Evolutionary conservation across 1,140 invertebrate species (phyloP), one percentile per base, ranked within the genome.

Genomic region (Drosophila nebulosa): DNA sequence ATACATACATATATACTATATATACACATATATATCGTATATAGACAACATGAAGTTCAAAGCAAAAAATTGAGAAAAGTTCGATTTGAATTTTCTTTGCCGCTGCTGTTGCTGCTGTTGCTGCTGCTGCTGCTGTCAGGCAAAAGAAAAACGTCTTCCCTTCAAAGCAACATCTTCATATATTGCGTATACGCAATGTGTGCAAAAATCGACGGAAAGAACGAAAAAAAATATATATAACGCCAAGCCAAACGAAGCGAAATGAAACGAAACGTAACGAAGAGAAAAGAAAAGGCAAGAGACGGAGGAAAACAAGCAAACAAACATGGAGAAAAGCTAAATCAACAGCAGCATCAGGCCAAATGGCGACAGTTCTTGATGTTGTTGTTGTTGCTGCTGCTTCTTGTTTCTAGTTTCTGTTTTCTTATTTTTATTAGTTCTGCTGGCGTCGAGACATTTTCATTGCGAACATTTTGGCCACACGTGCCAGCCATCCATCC

Each of bases 401-500:
- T 65, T 35, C 39, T 63, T 50, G 63, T 69, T 83, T 75, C 69
- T 30, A 58, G 24, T 58, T 30, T 27, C 35, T 58, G 55, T 58
- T 39, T 58, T 58, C 56, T 22, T 58, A 61, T 75, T 75, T 81
- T 86, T 86, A 86, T 86, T 86, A 78, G 83, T 71, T 74, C 67
- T 84, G 72, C 76, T 55, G 51, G 56, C 58, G 46, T 53, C 46
- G 69, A 64, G 71, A 42, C 72, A 74, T 74, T 74, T 70, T 70
- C 69, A 73, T 64, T 69, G 74, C 70, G 78, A 66, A 79, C 83
- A 81, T 88, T 85, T 88, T 78, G 74, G 74, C 78, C 81, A 88
- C 81, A 86, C 81, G 81, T 86, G 81, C 81, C 83, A 69, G 74
- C 83, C 81, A 85, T 85, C 84, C 83, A 84, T 83, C 69, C 61